Base-by-base conservation (phyloP, 2,113 vertebrate species). In the Odocoileus hemionus region DNA sequence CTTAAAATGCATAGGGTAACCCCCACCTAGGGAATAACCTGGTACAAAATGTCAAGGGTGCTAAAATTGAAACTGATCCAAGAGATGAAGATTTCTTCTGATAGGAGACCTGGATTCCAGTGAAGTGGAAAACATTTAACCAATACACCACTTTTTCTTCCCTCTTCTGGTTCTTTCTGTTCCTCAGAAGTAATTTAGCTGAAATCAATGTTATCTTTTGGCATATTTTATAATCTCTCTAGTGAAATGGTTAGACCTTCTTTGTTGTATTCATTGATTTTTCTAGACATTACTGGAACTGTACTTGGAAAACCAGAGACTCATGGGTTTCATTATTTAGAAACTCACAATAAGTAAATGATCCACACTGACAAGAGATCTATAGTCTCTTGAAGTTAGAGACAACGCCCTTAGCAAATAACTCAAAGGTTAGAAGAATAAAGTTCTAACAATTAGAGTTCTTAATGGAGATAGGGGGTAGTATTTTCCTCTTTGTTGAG, bases 351-450 rank as follows among this genome's bases (percentile, higher is more conserved):
- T 70, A 96, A 50, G 86, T 83, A 89, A 91, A 86, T 84, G 67
- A 76, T 91, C 57, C 64, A 55, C 43, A 43, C 28, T 45, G 36
- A 67, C 60, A 83, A 93, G 39, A 86, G 78, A 91, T 93, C 64
- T 33, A 28, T 91, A 95, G 45, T 89, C 61, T 96, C 82, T 87
- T 87, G 45, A 64, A 91, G 94, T 86, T 93, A 93, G 86, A 86
- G 86, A 61, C 74, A 91, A 33, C 57, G 70, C 83, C 83, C 60
- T 97, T 93, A 67, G 94, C 89, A 95, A 93, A 92, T 50, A 89
- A 84, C n/a, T 80, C 89, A 87, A 96, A 96, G 98, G 90, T 97
- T 84, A 91, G 52, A 94, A 92, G 57, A 95, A 76, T 92, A 58
- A 86, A 89, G 67, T 93, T 87, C 78, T 76, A 64, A 70, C 47